These are phyloP conservation scores for Zaprionus ghesquierei DNA, from an alignment of 1,140 invertebrate species.

Conservation along the genomic window DNA sequence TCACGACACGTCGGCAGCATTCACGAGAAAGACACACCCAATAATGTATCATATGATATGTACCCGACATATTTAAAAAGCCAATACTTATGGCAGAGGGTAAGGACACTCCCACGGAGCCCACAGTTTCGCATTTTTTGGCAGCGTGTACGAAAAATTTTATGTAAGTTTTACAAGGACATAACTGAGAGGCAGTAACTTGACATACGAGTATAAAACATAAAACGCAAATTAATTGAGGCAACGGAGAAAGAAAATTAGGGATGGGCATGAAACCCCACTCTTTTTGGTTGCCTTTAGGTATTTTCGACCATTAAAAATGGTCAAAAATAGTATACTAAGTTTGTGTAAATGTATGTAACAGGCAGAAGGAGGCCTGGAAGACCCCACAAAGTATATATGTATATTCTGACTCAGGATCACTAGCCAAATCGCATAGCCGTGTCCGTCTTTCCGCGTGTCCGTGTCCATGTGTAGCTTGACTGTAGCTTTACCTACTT, in stretches of 20 bases:
- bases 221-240: conserved; percentile 79
- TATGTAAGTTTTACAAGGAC: conserved; percentile 74
- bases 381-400: too few relatives aligned
- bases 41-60: neutral
- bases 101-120: neutral
- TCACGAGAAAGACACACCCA: neutral
- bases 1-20: conserved; percentile 8
- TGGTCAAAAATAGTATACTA: too few relatives aligned
- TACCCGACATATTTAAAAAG: neutral
- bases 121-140: conserved; percentile 33
- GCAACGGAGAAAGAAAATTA: conserved; percentile 25
- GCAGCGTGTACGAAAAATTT: conserved; percentile 24
- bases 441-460: too few relatives aligned
- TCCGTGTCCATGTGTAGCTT: too few relatives aligned
- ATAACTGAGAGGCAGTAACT: conserved; percentile 57
- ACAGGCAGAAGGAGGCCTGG: too few relatives aligned
- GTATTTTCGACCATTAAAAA: too few relatives aligned
- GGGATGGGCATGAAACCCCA: neutral
- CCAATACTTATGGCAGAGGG: conserved; percentile 19
- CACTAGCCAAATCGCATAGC: too few relatives aligned
- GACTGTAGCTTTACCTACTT: too few relatives aligned
- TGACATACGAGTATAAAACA: conserved; percentile 61
- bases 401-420: too few relatives aligned
- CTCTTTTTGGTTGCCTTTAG: conserved; percentile 14
- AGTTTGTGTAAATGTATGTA: too few relatives aligned